Base-by-base conservation (phyloP, 2,888 invertebrate genomes). In the Zygaena filipendulae region DNA sequence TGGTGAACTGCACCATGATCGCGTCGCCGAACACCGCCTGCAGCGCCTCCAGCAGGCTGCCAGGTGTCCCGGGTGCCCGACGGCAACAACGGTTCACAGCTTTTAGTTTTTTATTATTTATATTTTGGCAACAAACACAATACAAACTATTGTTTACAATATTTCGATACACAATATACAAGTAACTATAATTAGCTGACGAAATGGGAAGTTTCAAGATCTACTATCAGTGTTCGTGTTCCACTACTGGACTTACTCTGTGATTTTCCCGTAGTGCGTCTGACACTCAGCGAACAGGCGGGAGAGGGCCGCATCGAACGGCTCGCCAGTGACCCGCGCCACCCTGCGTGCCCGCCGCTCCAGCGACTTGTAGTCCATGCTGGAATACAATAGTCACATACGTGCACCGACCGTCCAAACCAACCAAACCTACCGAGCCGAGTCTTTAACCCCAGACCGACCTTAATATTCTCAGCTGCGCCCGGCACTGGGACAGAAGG, bases 1-100 rank as follows among this genome's bases (percentile, higher is more conserved):
- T 63, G 2, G 53, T 66, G 25, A 77, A 75, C 41, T 77, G 75
- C 11, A 75, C 45, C 21, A 77, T 38, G 13, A 75, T 68, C 0
- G 69, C 63, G 0, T 39, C 38, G 0, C 71, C 69, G 32, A 75
- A 77, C 5, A 67, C 59, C 4, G 63, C 54, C 39, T 70, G 62
- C 23, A 75, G 29, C 28, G 54, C 38, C 16, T 7, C 5, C 7
- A 16, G 4, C 16, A 16, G 4, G 5, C 16, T 16, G 16, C n/a
- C n/a, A n/a, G n/a, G n/a, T n/a, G n/a, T n/a, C n/a, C 33, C 33
- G 0, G 49, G 45, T 3, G 50, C 59, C n/a, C n/a, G n/a, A 27
- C 23, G 14, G n/a, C 8, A 25, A 32, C 1, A 18, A 12, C 28
- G 11, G n/a, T n/a, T n/a, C n/a, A n/a, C n/a, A n/a, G n/a, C n/a